Base-by-base conservation (phyloP, 2,888 invertebrate genomes). In the Melieria picta region DNA sequence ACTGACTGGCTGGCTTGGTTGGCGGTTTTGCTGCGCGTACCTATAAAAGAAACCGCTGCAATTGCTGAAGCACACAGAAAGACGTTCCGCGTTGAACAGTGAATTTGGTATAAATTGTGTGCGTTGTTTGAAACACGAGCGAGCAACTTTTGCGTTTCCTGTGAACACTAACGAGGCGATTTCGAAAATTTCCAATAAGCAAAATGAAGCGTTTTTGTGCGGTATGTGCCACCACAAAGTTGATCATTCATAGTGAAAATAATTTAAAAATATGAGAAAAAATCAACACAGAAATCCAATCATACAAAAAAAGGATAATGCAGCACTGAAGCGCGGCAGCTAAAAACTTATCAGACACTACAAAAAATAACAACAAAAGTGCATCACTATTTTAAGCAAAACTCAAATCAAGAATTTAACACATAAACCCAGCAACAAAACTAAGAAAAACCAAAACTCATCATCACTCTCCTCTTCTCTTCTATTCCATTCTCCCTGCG, bases 21-120 rank as follows among this genome's bases (percentile, higher is more conserved):
- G 46, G 30, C 55, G 69, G 52, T 16, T 62, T 61, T 68, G 16
- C 55, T 63, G 69, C 57, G 80, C 79, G 79, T 76, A 78, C 79
- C 84, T 85, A 85, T 85, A 85, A 84, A 85, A 85, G 84, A 83
- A 83, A 82, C 83, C 80, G 82, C 82, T 82, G 79, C 81, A 81
- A 80, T 81, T 81, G 80, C 79, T 80, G 82, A 80, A 81, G 80
- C 83, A 81, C 82, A 85, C 86, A 85, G 86, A 86, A 81, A 83
- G 84, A 85, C 82, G 84, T 84, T 81, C 81, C 81, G 81, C 80
- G 85, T 83, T 80, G 74, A 78, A 78, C 82, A 84, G 81, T 78
- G 75, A 75, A 77, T 77, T 76, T 67, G 67, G 67, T 67, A 45
- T 60, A 47, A 74, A 70, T 57, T 50, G 62, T 73, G 62, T 56